phyloP scores from a whole-genome alignment of 2,113 vertebrate species.

The Otolemur garnettii region DNA sequence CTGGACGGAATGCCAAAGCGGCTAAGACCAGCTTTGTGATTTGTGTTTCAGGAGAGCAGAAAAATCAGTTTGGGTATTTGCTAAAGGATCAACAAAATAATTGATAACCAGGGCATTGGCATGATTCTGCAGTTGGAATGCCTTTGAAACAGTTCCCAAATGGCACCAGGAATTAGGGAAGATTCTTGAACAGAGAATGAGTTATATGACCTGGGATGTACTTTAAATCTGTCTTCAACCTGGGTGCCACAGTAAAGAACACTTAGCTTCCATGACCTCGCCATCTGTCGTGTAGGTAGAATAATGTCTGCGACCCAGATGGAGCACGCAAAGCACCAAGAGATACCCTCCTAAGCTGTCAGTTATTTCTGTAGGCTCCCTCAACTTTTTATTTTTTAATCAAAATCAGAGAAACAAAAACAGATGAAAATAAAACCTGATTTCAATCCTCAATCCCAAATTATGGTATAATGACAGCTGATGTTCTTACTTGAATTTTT shows the following conservation, averaged over 20 bases:
- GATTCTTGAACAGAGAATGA: slow-evolving; percentile 58
- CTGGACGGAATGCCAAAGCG: background rate
- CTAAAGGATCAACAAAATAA: slow-evolving; percentile 72
- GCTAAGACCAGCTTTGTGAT: slow-evolving; percentile 70
- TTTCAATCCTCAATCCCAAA: slow-evolving; percentile 19
- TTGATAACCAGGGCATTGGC: slow-evolving; percentile 75
- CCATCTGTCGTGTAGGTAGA: slow-evolving; percentile 24
- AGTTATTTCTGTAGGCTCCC: background rate
- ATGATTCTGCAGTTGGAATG: slow-evolving; percentile 74
- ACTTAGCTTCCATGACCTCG: slow-evolving; percentile 42
- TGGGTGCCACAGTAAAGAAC: slow-evolving; percentile 11
- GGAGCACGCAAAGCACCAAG: background rate
- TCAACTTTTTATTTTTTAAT: background rate
- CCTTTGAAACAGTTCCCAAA: slow-evolving; percentile 76
- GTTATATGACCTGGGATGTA: slow-evolving; percentile 42
- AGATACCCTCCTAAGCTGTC: background rate
- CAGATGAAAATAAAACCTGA: slow-evolving; percentile 35
- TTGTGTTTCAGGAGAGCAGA: slow-evolving; percentile 58
- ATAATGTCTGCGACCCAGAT: slow-evolving; percentile 8
- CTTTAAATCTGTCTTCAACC: background rate
- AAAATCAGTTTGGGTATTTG: slow-evolving; percentile 73
- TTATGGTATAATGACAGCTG: background rate
- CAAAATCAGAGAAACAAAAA: slow-evolving; percentile 61
- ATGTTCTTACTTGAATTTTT: background rate
- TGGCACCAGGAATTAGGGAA: slow-evolving; percentile 60